Conservation (phyloP, 2,797 vertebrate species). For the Hozukius guyotensis region DNA sequence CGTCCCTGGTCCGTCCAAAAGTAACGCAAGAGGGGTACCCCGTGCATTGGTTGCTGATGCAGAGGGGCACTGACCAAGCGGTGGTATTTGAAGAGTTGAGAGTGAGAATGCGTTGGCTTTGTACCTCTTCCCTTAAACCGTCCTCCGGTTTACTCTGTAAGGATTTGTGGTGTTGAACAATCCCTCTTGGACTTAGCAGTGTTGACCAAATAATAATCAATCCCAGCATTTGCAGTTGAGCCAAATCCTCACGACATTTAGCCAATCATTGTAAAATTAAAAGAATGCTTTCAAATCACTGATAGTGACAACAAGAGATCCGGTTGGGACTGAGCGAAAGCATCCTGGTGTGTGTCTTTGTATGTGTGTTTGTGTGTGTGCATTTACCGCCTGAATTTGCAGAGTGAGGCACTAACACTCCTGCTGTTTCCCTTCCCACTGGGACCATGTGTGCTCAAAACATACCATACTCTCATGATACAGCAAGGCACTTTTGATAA, state of each 20-base stretch:
- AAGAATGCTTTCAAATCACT: no score
- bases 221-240: neutral
- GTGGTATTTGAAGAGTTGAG: no score
- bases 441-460: neutral
- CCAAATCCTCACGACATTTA: neutral
- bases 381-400: neutral
- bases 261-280: neutral
- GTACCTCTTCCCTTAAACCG: neutral
- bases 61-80: no score
- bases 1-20: no score
- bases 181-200: neutral
- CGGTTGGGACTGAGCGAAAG: no score
- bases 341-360: neutral
- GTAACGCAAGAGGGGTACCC: no score
- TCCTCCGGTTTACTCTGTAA: neutral
- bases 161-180: neutral
- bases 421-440: no score
- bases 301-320: no score
- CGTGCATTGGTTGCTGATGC: neutral
- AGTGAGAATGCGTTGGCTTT: no score
- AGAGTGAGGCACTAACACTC: neutral
- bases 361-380: neutral
- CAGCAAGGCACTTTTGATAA: neutral
- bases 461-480: neutral
- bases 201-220: neutral